phyloP scores from a whole-genome alignment of 2,113 vertebrate genomes.

The Spheniscus mendiculus region DNA sequence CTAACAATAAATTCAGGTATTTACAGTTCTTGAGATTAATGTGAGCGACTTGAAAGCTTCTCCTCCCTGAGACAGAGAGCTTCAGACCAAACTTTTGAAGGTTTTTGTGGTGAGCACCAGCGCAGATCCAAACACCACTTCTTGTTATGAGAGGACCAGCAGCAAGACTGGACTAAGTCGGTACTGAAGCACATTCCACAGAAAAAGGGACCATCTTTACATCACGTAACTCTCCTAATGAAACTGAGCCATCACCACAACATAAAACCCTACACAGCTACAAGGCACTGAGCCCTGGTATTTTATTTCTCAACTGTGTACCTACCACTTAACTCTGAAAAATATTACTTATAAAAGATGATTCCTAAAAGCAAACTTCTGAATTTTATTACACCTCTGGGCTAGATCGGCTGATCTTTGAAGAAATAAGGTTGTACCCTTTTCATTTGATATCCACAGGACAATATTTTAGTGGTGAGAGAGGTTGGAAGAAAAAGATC shows the following conservation, averaged over 20 bases:
- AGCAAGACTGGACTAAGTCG: neutral
- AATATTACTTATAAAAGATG: constrained; percentile 92
- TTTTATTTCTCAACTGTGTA: constrained; percentile 71
- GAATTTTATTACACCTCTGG: constrained; percentile 94
- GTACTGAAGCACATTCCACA: neutral
- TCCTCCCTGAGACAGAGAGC: neutral
- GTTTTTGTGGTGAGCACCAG: neutral
- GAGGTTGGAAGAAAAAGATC: constrained; percentile 81
- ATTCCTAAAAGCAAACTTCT: constrained; percentile 89
- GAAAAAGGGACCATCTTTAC: neutral
- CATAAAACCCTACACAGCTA: neutral
- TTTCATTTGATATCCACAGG: constrained; percentile 91
- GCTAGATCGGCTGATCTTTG: constrained; percentile 86
- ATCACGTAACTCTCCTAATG: neutral
- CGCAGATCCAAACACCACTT: neutral
- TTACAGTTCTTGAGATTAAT: neutral
- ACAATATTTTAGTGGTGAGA: constrained; percentile 84
- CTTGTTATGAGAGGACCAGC: neutral
- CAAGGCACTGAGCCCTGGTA: neutral
- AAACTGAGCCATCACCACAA: neutral
- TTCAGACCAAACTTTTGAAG: neutral
- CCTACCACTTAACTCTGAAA: constrained; percentile 87
- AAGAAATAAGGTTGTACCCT: constrained; percentile 95
- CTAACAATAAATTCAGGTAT: neutral
- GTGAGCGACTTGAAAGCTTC: neutral